Evolutionary conservation across 2,797 vertebrate species (phyloP).

Genomic region (Anabacerthia variegaticeps): DNA sequence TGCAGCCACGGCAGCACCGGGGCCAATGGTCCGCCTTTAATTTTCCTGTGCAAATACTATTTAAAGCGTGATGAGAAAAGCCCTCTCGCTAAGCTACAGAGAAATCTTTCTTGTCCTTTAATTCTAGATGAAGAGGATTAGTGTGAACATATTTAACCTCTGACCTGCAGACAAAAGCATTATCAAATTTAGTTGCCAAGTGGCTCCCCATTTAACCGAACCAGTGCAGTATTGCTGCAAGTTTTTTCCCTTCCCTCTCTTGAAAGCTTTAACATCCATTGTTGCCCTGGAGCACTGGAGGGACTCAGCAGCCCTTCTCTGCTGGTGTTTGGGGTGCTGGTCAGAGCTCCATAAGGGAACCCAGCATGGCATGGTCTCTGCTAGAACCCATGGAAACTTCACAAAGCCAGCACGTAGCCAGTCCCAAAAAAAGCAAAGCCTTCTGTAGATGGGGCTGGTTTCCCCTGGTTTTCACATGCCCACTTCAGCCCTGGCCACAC

Average conservation of each 20-base stretch:
- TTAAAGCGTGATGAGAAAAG: slow-evolving; percentile 78
- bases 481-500: fast-evolving
- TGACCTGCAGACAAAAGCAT: slow-evolving; percentile 89
- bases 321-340: background rate
- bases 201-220: slow-evolving; percentile 68
- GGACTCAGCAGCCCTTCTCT: background rate
- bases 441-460: background rate
- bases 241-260: background rate
- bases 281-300: slow-evolving; percentile 13
- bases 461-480: background rate
- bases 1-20: background rate
- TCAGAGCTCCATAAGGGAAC: background rate
- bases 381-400: fast-evolving
- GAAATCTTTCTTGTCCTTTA: slow-evolving; percentile 88
- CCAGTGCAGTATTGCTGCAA: slow-evolving; percentile 26
- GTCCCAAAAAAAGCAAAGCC: background rate
- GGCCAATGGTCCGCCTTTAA: slow-evolving; percentile 65
- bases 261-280: slow-evolving; percentile 1
- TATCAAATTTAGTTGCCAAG: slow-evolving; percentile 91
- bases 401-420: background rate
- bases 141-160: slow-evolving; percentile 91
- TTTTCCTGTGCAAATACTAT: slow-evolving; percentile 86
- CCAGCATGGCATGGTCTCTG: background rate
- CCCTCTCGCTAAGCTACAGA: slow-evolving; percentile 81
- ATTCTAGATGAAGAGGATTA: slow-evolving; percentile 92